Evolutionary conservation across 2,888 invertebrate genomes (phyloP), one percentile per base, ranked within the genome.

Genomic region (Apotomis betuletana): DNA sequence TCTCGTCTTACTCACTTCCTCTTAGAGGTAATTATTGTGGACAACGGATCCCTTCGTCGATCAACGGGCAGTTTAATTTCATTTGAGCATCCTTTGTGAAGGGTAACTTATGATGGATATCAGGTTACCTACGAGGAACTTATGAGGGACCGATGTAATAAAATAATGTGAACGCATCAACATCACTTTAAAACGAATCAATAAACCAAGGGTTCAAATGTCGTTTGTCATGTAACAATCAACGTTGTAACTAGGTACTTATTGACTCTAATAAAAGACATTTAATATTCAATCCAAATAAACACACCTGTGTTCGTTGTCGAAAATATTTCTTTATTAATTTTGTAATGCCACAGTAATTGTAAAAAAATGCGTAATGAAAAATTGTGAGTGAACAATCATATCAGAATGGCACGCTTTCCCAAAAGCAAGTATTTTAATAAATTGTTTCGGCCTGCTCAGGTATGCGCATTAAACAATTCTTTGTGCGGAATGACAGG

Each of bases 21-120:
- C 78, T 76, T 78, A 83, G 79, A 82, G 81, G 80, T 90, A 90
- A 92, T 92, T 90, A 90, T 83, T 80, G 80, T 80, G 85, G 83
- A 90, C 90, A 91, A 90, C 84, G 87, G 84, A 78, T 83, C 90
- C 88, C 87, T 89, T 90, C 87, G 89, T 88, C 90, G 91, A 90
- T 91, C 86, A 90, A 87, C 87, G 86, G 85, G 75, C 88, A 88
- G 85, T 90, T 90, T 85, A 90, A 90, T 88, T 88, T 87, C 86
- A 90, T 90, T 90, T 83, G 80, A 87, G 86, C 86, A 87, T 89
- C 89, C 89, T 87, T 82, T 87, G 78, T 84, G 77, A 84, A 86
- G 86, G 83, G 84, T 83, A 79, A 82, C 75, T 80, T 75, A 78
- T 79, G 76, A 77, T 77, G 76, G 77, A 80, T 83, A 84, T 87